These are phyloP conservation scores for Drosophila orosa DNA, from an alignment of 1,140 invertebrate genomes.

Conservation along the genomic window DNA sequence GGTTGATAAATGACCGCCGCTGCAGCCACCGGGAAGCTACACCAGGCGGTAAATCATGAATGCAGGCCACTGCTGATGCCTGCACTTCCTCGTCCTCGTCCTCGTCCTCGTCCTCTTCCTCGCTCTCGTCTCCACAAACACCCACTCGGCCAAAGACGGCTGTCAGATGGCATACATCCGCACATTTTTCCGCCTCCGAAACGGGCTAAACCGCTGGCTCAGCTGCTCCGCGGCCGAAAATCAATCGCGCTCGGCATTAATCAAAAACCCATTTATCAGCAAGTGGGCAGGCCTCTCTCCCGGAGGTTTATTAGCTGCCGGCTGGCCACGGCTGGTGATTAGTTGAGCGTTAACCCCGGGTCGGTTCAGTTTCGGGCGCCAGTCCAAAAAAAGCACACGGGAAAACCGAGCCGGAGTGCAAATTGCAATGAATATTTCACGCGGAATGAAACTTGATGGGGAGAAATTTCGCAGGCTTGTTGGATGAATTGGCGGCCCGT, in stretches of 20 bases:
- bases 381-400: not conserved
- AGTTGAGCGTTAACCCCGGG: conserved; percentile 77
- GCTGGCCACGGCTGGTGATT: conserved; percentile 63
- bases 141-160: conserved; percentile 14
- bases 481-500: conserved; percentile 21
- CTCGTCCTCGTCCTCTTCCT: not conserved
- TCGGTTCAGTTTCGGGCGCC: conserved; percentile 25
- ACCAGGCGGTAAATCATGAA: conserved; percentile 42
- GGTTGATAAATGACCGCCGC: conserved; percentile 52
- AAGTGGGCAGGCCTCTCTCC: conserved; percentile 37
- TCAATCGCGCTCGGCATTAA: conserved; percentile 73
- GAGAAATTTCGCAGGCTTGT: conserved; percentile 43
- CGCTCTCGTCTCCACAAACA: conserved; percentile 1
- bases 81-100: conserved; percentile 44
- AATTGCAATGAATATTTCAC: conserved; percentile 72
- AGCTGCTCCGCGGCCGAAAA: conserved; percentile 58
- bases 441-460: conserved; percentile 27
- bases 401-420: conserved; percentile 18
- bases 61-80: conserved; percentile 47
- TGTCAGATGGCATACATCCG: conserved; percentile 37
- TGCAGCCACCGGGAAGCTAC: conserved; percentile 24
- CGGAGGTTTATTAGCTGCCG: conserved; percentile 35
- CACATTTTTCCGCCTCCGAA: conserved; percentile 53
- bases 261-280: conserved; percentile 76
- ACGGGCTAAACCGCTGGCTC: conserved; percentile 51